Evolutionary conservation across 1,140 invertebrate species (phyloP), one percentile per base, ranked within the genome.

Genomic region (Hypsibius dujardini): DNA sequence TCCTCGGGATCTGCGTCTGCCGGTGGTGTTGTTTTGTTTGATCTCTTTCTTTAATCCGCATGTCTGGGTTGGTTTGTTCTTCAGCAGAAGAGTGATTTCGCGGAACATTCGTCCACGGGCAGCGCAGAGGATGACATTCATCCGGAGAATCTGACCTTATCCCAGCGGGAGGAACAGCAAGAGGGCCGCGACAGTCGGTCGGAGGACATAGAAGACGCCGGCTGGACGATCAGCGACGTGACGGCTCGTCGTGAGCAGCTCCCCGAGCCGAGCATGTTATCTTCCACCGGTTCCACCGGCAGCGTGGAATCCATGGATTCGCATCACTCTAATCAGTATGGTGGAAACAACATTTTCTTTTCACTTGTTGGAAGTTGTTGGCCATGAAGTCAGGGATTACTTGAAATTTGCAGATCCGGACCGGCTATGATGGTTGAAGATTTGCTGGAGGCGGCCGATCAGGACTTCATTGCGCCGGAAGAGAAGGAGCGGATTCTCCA

Each of bases 281-380:
- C 62, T 3, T 67, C 62, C 7, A 67, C 7, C 3, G 62, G 62
- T 42, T 67, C 62, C 7, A 67, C 62, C 42, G 62, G 62, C 7
- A 67, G 62, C 42, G 62, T 67, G 3, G 62, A 67, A 42, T 67
- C 62, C 3, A 67, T 67, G 3, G 62, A 67, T 67, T 67, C 62
- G 62, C 62, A 67, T 42, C 62, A 67, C 7, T 67, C 62, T 42
- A 56, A 56, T n/a, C 50, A 7, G 50, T 56, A 56, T 7, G 50
- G n/a, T 7, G 50, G n/a, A n/a, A 56, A n/a, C n/a, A n/a, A n/a
- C n/a, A n/a, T n/a, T n/a, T n/a, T n/a, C n/a, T n/a, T n/a, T n/a
- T n/a, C 62, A 67, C 42, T 42, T 42, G 7, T 67, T 3, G 45
- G 62, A 12, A 3, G 7, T 67, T 42, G 7, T 67, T 67, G 12